A percentile compares a stretch with the other conserved stretches of the same genome.
Evolutionary conservation across 2,797 vertebrate species (phyloP).

Genomic region (Cryptoblepharus egeriae): DNA sequence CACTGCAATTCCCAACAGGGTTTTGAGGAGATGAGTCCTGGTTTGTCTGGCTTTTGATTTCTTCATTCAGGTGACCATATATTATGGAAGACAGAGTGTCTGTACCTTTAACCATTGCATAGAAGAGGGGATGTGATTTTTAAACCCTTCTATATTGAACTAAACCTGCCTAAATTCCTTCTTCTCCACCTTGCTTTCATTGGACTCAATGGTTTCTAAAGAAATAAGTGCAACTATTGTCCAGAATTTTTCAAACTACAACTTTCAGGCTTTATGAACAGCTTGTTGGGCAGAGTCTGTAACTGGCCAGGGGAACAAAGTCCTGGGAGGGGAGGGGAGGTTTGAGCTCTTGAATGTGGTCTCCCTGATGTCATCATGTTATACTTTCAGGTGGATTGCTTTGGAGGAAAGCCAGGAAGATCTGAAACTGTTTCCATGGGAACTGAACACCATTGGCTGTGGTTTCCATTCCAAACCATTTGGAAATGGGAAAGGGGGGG

Average conservation of each 20-base stretch:
- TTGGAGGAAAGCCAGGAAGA: background rate
- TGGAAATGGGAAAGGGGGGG: background rate
- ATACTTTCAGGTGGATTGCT: background rate
- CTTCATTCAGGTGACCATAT: too few species aligned
- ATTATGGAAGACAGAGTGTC: too few species aligned
- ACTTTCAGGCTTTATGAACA: too few species aligned
- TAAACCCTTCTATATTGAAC: too few species aligned
- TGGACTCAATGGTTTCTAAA: background rate
- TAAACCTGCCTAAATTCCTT: too few species aligned
- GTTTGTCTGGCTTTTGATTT: background rate
- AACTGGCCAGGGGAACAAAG: background rate
- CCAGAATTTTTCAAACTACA: too few species aligned
- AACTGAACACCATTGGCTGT: background rate
- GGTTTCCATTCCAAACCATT: constrained; percentile 4
- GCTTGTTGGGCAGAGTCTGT: background rate
- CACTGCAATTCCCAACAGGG: background rate
- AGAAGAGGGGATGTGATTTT: too few species aligned
- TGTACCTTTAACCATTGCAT: too few species aligned
- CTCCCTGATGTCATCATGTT: background rate
- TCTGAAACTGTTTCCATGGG: background rate
- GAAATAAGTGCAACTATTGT: background rate
- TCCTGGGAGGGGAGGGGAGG: background rate
- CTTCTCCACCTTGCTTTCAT: too few species aligned
- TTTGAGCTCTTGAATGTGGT: background rate
- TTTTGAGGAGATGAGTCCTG: too few species aligned